These are phyloP conservation scores for Onychorhynchus coronatus DNA, from an alignment of 2,113 vertebrate species.

Conservation along the genomic window DNA sequence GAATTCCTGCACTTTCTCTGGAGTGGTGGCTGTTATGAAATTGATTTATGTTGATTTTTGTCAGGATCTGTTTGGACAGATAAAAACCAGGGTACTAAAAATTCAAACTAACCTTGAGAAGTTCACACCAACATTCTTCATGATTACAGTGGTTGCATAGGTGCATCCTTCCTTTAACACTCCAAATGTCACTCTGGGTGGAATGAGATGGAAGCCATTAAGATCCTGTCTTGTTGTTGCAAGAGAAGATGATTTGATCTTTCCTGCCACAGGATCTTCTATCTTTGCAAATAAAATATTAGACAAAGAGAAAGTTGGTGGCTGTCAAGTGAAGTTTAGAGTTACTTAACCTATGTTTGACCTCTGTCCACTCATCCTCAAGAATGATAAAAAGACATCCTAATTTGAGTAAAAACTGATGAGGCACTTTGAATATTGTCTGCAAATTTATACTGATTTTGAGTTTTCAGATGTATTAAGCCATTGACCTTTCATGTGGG, in stretches of 20 bases:
- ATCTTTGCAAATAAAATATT: conserved; percentile 38
- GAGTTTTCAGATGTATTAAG: not conserved
- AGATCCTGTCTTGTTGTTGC: conserved; percentile 3
- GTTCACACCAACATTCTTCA: conserved; percentile 86
- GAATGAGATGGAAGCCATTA: conserved; percentile 78
- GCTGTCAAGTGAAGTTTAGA: not conserved
- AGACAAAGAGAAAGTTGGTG: not conserved
- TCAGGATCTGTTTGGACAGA: not conserved
- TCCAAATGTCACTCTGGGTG: conserved; percentile 76
- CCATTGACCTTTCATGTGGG: not conserved
- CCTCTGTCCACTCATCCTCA: not conserved
- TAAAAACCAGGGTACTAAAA: not conserved
- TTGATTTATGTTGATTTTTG: too few relatives aligned
- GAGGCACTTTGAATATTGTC: not conserved
- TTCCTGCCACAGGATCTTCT: conserved; percentile 78
- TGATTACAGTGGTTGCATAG: conserved; percentile 69
- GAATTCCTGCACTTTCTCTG: not conserved
- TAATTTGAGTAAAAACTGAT: not conserved
- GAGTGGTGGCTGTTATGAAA: not conserved
- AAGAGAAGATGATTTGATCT: conserved; percentile 75
- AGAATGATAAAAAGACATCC: not conserved
- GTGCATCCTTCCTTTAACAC: conserved; percentile 78
- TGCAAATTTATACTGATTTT: not conserved
- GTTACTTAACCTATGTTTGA: not conserved
- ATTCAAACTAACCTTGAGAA: conserved; percentile 80